Conservation (phyloP, 2,797 vertebrate genomes). For the Macropodus opercularis region DNA sequence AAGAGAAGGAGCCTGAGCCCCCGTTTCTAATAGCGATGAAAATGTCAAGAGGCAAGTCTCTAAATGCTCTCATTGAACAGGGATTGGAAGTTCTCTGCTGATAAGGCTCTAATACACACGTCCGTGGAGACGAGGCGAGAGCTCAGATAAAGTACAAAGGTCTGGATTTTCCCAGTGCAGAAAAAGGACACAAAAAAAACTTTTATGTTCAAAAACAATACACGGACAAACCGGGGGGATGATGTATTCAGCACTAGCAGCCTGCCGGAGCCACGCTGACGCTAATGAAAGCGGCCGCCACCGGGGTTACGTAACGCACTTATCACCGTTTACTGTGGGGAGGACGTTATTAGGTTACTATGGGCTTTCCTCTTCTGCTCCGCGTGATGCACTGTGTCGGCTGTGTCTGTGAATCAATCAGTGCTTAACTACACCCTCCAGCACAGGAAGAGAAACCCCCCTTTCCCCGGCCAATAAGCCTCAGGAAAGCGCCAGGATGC, state of each 20-base stretch:
- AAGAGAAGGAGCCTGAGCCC: conserved; percentile 29
- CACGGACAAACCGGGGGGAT: conserved; percentile 29
- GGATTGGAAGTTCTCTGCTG: conserved; percentile 67
- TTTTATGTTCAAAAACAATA: conserved; percentile 62
- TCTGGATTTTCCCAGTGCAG: conserved; percentile 57
- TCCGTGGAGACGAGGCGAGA: conserved; percentile 44
- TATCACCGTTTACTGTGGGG: conserved; percentile 48
- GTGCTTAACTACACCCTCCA: conserved; percentile 57
- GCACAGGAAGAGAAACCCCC: conserved; percentile 23
- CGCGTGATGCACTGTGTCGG: conserved; percentile 52
- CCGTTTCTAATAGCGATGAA: conserved; percentile 45
- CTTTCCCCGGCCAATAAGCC: conserved; percentile 56
- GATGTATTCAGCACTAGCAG: conserved; percentile 47
- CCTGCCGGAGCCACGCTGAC: conserved; percentile 48
- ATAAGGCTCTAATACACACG: conserved; percentile 67
- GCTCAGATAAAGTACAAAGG: conserved; percentile 67
- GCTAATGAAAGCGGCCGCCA: conserved; percentile 46
- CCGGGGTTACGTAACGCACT: conserved; percentile 60
- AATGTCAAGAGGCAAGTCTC: conserved; percentile 65
- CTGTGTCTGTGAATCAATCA: conserved; percentile 68
- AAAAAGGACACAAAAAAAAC: conserved; percentile 25
- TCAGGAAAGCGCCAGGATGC: conserved; percentile 47
- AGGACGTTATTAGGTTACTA: conserved; percentile 65
- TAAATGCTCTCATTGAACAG: conserved; percentile 63
- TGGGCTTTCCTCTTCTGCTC: conserved; percentile 70